These are phyloP conservation scores for Drosophila santomea DNA, from an alignment of 1,140 invertebrate species.

Conservation along the genomic window DNA sequence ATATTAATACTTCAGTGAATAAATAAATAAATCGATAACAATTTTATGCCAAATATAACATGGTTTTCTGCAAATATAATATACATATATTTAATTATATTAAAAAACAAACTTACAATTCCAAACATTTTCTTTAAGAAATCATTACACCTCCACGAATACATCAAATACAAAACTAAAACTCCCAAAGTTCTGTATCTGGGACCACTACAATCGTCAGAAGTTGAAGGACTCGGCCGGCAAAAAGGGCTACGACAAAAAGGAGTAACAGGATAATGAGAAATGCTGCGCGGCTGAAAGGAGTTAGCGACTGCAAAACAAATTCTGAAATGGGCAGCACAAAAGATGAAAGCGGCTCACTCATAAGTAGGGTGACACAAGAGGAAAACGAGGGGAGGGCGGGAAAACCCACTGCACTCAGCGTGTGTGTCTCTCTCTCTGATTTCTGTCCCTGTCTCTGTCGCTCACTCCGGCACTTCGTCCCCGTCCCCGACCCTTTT, in stretches of 20 bases:
- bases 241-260: neutral
- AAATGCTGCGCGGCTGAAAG: slow-evolving; percentile 19
- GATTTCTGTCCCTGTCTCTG: slow-evolving; percentile 26
- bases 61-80: no score
- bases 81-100: no score
- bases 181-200: no score
- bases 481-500: slow-evolving; percentile 4
- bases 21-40: no score
- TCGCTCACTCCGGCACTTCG: slow-evolving; percentile 49
- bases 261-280: slow-evolving; percentile 20
- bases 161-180: no score
- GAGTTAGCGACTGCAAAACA: slow-evolving; percentile 38
- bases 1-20: no score
- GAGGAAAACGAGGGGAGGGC: slow-evolving; percentile 9
- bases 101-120: neutral
- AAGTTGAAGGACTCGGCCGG: neutral
- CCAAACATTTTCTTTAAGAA: no score
- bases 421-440: slow-evolving; percentile 48
- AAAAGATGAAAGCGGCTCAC: slow-evolving; percentile 73
- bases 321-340: slow-evolving; percentile 66
- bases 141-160: no score
- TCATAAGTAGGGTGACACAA: slow-evolving; percentile 62
- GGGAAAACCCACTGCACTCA: slow-evolving; percentile 24
- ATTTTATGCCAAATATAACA: no score
- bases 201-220: neutral